Percentiles rank a stretch among this genome's conserved stretches.
These are phyloP conservation scores for Anabacerthia variegaticeps DNA, from an alignment of 2,797 vertebrate genomes.

Conservation along the genomic window DNA sequence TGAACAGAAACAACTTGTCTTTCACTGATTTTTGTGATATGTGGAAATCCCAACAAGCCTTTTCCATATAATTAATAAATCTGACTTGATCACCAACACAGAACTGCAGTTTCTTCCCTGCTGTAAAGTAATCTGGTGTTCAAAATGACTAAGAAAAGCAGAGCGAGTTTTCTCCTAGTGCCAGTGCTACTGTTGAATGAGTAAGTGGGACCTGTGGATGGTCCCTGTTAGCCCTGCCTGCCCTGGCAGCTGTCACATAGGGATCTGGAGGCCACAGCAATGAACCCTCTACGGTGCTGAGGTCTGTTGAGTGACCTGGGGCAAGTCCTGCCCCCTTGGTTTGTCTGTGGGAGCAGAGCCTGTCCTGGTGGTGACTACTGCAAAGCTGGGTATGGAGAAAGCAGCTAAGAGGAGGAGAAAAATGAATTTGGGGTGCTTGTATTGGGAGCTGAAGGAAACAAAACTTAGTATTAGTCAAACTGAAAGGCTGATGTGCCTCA, in stretches of 20 bases:
- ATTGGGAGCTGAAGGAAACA: neutral
- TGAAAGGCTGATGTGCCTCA: neutral
- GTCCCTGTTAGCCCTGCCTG: neutral
- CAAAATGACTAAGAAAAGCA: neutral
- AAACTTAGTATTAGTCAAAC: neutral
- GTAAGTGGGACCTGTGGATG: neutral
- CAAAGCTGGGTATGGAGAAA: neutral
- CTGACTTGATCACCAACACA: neutral
- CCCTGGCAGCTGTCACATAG: neutral
- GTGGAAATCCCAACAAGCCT: neutral
- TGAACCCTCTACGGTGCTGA: fast-evolving
- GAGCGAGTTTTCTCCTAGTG: neutral
- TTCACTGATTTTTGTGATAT: neutral
- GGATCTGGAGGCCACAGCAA: fast-evolving
- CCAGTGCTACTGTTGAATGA: neutral
- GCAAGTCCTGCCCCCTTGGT: neutral
- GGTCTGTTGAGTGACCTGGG: neutral
- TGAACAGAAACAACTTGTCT: neutral
- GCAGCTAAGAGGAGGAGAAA: neutral
- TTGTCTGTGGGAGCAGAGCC: neutral
- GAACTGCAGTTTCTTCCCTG: neutral
- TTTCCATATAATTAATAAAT: neutral
- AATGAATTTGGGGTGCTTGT: neutral
- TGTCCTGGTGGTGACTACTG: neutral
- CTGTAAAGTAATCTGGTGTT: neutral